A percentile compares a stretch with the other conserved stretches of the same genome.
Evolutionary conservation across 2,113 vertebrate genomes (phyloP).

Genomic region (Spea bombifrons): DNA sequence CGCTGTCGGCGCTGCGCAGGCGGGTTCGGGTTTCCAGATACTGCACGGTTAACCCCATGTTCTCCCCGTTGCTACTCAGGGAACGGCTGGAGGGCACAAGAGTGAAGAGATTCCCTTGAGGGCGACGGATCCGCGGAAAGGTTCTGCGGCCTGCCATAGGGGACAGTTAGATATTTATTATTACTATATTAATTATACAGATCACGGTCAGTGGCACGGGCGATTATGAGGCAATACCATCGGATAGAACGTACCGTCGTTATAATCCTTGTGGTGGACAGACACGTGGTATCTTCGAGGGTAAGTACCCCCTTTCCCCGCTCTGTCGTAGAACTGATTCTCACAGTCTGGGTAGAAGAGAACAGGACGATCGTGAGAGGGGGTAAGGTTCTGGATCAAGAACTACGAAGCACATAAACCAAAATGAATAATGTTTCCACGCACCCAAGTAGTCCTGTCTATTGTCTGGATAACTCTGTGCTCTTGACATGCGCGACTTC

Average conservation of each 20-base stretch:
- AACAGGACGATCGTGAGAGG: neutral
- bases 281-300: conserved; percentile 91
- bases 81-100: conserved; percentile 92
- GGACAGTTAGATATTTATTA: too few relatives aligned
- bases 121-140: conserved; percentile 90
- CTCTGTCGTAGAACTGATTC: conserved; percentile 92
- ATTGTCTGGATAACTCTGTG: conserved; percentile 98
- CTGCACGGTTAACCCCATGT: conserved; percentile 87
- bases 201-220: too few relatives aligned
- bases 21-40: conserved; percentile 95
- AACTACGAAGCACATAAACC: neutral
- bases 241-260: conserved; percentile 73
- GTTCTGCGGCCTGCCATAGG: conserved; percentile 84
- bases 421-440: neutral
- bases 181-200: too few relatives aligned
- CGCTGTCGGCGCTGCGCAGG: conserved; percentile 59
- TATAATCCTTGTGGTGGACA: conserved; percentile 90
- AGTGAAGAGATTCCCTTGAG: conserved; percentile 87
- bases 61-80: conserved; percentile 90
- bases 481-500: conserved; percentile 94
- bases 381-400: neutral
- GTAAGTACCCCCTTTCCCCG: conserved; percentile 95
- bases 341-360: conserved; percentile 77
- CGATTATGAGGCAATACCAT: too few relatives aligned
- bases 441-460: conserved; percentile 94